Evolutionary conservation across 2,113 vertebrate species (phyloP), one percentile per base, ranked within the genome.

Genomic region (Zeus faber): DNA sequence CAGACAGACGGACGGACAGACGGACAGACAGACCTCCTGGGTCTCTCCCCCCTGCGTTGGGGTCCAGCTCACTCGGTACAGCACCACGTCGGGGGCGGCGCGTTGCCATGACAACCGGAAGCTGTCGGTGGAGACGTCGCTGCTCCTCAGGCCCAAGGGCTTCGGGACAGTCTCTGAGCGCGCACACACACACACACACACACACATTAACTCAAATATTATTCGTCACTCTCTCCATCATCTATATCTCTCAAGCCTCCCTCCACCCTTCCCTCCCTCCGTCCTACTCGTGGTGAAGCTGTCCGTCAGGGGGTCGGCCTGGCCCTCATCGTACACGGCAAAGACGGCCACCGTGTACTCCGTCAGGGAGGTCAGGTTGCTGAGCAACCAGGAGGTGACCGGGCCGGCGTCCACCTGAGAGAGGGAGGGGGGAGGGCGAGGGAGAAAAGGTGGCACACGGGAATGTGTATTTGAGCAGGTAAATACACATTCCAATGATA

Each of bases 311-410:
- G 94, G 89, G 26, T 95, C 91, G 0, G 96, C 94, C 58, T 94
- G 92, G 3, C 96, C 96, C 60, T 95, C 93, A 0, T 92, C 87
- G 16, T 96, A 98, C 4, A 93, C 13, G 21, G 95, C 93, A 29
- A 95, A 94, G 55, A 99, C 83, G 4, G 93, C 93, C 0, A 91
- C 79, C 0, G 92, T 95, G 69, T 98, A 98, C 31, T 98, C 93
- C 0, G 94, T 98, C 60, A 90, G 79, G 0, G 96, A 87, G 0
- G 91, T 92, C 76, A 99, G 69, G 76, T 92, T 92, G 44, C 77
- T 81, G 13, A 99, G 84, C 64, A 89, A 68, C 62, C 91, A 84
- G 0, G 82, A 85, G 22, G 92, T 93, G 48, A 95, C 69, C 1
- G 56, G 83, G 33, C 90, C 94, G 0, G 94, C 91, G 9, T 98